phyloP scores from a whole-genome alignment of 2,888 invertebrate genomes.

The Linnaemya vulpina region DNA sequence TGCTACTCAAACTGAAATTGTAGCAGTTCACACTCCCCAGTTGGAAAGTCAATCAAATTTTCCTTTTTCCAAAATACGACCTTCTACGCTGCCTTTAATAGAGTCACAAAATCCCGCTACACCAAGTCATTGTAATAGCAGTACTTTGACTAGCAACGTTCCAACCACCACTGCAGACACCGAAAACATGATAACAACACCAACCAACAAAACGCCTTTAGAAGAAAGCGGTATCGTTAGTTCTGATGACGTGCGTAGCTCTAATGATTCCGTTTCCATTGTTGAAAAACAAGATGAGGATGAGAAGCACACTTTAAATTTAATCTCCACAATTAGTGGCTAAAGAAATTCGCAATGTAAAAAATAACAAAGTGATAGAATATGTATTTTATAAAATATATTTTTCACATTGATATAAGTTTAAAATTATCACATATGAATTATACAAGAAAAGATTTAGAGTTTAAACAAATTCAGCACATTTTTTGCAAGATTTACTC shows the following conservation, averaged over 20 bases:
- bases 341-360: slow-evolving; percentile 24
- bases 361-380: slow-evolving; percentile 36
- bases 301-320: slow-evolving; percentile 68
- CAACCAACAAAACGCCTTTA: slow-evolving; percentile 59
- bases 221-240: slow-evolving; percentile 62
- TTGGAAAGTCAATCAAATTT: slow-evolving; percentile 84
- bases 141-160: slow-evolving; percentile 23
- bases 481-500: slow-evolving; percentile 25
- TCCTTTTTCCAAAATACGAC: slow-evolving; percentile 82
- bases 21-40: slow-evolving; percentile 90
- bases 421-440: slow-evolving; percentile 54
- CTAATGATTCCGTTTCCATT: slow-evolving; percentile 65
- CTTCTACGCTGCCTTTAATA: slow-evolving; percentile 81
- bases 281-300: slow-evolving; percentile 74
- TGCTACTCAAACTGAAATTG: slow-evolving; percentile 91
- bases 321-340: slow-evolving; percentile 54
- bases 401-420: slow-evolving; percentile 58
- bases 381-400: slow-evolving; percentile 55
- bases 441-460: slow-evolving; percentile 13
- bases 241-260: slow-evolving; percentile 50
- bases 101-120: slow-evolving; percentile 73
- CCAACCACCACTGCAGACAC: slow-evolving; percentile 61
- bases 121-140: slow-evolving; percentile 60
- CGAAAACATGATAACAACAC: slow-evolving; percentile 49
- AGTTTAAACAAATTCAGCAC: slow-evolving; percentile 36